Evolutionary conservation across 30 jellyfish, hydroid and myxozoan genomes (phyloP).

Genomic region (Catostylus mosaicus): DNA sequence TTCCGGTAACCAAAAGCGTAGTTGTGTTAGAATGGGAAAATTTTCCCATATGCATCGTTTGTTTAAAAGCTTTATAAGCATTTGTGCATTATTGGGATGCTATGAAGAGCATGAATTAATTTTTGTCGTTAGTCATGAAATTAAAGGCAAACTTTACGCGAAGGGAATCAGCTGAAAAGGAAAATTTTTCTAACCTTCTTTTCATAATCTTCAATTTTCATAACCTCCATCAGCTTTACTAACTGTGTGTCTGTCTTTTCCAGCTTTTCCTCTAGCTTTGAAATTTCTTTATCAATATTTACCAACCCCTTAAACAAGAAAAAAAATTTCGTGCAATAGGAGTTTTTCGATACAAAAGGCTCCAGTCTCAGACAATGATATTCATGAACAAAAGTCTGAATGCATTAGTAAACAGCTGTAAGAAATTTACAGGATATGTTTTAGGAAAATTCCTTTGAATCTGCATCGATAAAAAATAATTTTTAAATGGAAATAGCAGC

Average conservation of each 20-base stretch:
- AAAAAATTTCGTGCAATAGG: background rate
- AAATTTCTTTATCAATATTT: constrained; percentile 88
- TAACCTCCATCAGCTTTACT: constrained; percentile 69
- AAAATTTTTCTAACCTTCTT: constrained; percentile 55
- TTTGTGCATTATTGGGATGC: too few relatives aligned
- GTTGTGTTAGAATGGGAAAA: background rate
- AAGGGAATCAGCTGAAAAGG: background rate
- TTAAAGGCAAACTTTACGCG: background rate
- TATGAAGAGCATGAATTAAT: too few relatives aligned
- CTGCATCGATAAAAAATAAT: too few relatives aligned
- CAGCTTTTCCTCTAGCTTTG: constrained; percentile 67
- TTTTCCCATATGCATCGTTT: background rate
- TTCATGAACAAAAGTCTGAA: background rate
- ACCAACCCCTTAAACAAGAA: constrained; percentile 81
- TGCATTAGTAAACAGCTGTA: background rate
- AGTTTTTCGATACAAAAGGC: too few relatives aligned
- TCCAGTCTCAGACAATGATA: background rate
- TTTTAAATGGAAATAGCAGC: too few relatives aligned
- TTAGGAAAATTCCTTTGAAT: background rate
- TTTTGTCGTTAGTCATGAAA: background rate
- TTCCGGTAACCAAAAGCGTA: too few relatives aligned
- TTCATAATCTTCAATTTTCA: constrained; percentile 79
- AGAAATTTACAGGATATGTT: background rate
- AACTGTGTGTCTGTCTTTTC: constrained; percentile 70
- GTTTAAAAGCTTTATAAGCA: too few relatives aligned